Conservation (phyloP, 1,140 invertebrate species). For the Leptinotarsa undecemlineata region DNA sequence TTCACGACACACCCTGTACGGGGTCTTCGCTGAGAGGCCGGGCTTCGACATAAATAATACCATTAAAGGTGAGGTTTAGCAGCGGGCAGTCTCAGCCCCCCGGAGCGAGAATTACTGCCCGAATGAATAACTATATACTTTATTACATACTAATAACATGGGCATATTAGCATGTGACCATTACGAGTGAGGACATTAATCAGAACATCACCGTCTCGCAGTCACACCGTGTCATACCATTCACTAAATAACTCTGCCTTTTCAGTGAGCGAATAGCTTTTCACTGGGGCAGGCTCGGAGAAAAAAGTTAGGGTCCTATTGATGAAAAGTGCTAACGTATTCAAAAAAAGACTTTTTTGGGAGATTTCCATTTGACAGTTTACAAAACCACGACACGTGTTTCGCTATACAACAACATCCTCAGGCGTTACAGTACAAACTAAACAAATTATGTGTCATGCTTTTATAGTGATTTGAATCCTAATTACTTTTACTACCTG, state of each 20-base stretch:
- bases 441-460: too few relatives aligned
- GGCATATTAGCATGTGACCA: slow-evolving; percentile 53
- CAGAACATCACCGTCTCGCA: slow-evolving; percentile 41
- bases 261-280: slow-evolving; percentile 23
- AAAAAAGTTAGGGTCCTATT: neutral
- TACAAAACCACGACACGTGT: too few relatives aligned
- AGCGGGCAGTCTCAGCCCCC: slow-evolving; percentile 50
- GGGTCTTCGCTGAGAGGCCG: neutral
- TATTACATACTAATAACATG: slow-evolving; percentile 58
- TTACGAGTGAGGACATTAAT: slow-evolving; percentile 44
- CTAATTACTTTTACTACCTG: too few relatives aligned
- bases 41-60: slow-evolving; percentile 53
- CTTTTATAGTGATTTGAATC: too few relatives aligned
- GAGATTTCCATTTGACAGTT: too few relatives aligned
- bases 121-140: slow-evolving; percentile 57
- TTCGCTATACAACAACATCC: too few relatives aligned
- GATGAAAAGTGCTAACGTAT: too few relatives aligned
- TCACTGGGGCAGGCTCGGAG: neutral
- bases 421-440: too few relatives aligned
- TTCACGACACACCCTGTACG: slow-evolving; percentile 7
- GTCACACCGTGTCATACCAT: slow-evolving; percentile 37
- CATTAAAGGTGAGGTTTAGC: slow-evolving; percentile 57
- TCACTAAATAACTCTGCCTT: slow-evolving; percentile 39
- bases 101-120: slow-evolving; percentile 55
- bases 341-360: too few relatives aligned